Conservation (phyloP, 2,113 vertebrate genomes). For the Trematocara nigrifrons region DNA sequence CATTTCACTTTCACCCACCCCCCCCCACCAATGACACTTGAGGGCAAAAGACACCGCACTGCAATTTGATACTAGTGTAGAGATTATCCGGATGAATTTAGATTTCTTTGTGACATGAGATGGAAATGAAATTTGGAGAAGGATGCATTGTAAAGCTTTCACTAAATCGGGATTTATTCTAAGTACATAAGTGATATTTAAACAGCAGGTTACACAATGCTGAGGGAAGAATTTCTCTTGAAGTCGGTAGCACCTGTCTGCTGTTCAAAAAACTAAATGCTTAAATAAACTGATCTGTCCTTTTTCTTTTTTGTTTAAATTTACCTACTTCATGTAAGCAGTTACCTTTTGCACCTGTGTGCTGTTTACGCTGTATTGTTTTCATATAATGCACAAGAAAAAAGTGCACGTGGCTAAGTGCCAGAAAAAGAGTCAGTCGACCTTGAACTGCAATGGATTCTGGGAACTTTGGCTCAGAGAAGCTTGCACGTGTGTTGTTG, state of each 20-base stretch:
- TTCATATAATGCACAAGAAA: not conserved
- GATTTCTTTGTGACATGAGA: conserved; percentile 65
- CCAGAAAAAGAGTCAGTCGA: conserved; percentile 42
- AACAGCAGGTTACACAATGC: conserved; percentile 20
- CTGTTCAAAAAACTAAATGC: not conserved
- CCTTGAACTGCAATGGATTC: conserved; percentile 58
- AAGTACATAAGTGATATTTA: conserved; percentile 42
- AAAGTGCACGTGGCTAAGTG: not conserved
- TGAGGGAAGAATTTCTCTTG: not conserved
- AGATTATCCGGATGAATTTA: conserved; percentile 69
- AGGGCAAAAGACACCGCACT: conserved; percentile 49
- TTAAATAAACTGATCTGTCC: not conserved
- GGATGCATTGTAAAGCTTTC: conserved; percentile 48
- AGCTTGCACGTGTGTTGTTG: not conserved
- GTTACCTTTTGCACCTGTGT: not conserved
- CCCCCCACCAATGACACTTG: conserved; percentile 41
- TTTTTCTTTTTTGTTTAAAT: not conserved
- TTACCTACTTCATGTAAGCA: not conserved
- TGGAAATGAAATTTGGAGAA: conserved; percentile 61
- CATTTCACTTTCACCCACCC: not conserved
- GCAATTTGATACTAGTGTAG: conserved; percentile 45
- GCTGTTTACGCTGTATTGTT: not conserved
- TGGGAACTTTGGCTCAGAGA: conserved; percentile 30
- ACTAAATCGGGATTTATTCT: conserved; percentile 63
- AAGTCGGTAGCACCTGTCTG: not conserved